phyloP scores from a whole-genome alignment of 2,888 invertebrate genomes.

The Xanthorhoe designata region DNA sequence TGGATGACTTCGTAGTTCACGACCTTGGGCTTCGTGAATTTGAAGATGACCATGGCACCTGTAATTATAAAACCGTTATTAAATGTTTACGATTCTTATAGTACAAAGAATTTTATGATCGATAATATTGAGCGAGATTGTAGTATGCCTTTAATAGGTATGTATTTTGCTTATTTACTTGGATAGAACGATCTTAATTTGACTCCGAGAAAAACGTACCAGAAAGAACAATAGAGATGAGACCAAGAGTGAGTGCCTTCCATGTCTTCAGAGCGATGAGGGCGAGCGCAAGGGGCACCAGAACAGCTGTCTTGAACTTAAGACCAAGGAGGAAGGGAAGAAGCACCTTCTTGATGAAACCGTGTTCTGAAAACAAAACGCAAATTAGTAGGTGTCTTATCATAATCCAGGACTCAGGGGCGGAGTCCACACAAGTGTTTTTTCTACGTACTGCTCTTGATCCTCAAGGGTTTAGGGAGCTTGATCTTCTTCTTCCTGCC shows the following conservation, averaged over 20 bases:
- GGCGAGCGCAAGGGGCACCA: constrained; percentile 92
- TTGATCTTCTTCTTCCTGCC: constrained; percentile 83
- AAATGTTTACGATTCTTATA: neutral
- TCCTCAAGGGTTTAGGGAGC: constrained; percentile 82
- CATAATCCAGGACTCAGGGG: constrained; percentile 8
- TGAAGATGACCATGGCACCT: constrained; percentile 93
- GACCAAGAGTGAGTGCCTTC: constrained; percentile 94
- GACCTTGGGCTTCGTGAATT: constrained; percentile 94
- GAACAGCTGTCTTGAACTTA: constrained; percentile 93
- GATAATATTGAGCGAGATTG: too few species aligned
- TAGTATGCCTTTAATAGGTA: too few species aligned
- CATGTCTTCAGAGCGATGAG: constrained; percentile 95
- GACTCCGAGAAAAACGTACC: constrained; percentile 83
- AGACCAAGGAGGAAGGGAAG: constrained; percentile 94
- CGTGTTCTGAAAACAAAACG: constrained; percentile 87
- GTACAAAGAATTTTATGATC: neutral
- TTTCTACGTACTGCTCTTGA: constrained; percentile 75
- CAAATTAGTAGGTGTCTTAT: constrained; percentile 1
- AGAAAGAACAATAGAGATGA: constrained; percentile 93
- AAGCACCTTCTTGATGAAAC: constrained; percentile 93
- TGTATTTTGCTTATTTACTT: too few species aligned
- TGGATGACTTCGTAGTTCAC: constrained; percentile 95
- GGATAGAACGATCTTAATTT: too few species aligned
- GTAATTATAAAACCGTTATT: constrained; percentile 34
- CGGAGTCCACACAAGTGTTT: constrained; percentile 7